Evolutionary conservation across 2,888 invertebrate species (phyloP), one percentile per base, ranked within the genome.

Genomic region (Erebia ligea): DNA sequence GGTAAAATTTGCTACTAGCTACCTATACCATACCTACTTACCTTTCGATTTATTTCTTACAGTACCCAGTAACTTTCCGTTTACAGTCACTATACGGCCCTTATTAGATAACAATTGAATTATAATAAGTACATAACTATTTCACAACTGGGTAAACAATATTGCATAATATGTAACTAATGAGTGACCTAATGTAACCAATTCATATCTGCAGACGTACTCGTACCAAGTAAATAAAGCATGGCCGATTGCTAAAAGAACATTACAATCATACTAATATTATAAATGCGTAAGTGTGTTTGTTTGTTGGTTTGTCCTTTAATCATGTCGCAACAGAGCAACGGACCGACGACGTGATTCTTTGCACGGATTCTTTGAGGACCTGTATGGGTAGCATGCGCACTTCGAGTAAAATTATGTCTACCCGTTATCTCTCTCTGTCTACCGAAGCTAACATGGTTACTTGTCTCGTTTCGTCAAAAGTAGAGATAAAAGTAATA

Each of bases 121-220:
- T 54, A 19, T 19, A 54, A 54, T 54, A n/a, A n/a, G n/a, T n/a
- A 54, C 10, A 3, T 54, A 54, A 54, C 11, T 34, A 54, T 19
- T 54, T 54, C 19, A 54, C 19, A 45, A 42, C 19, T 45, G 42
- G 9, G 61, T 19, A 61, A 61, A 61, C 61, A 61, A 61, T 17
- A 61, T 61, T 61, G 61, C 61, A 19, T 61, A 40, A 9, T 40
- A 42, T 42, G 17, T 13, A 42, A 45, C 42, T 13, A 19, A 42
- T 45, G 34, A 34, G 34, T 34, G 40, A 17, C 42, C 40, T 61
- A 61, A 61, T 62, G 69, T 64, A 17, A 10, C 56, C 19, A 42
- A 45, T 61, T 68, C 6, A 0, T 40, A 40, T 57, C 57, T 13
- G 25, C 17, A 17, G 4, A 13, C 34, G 17, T 15, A 17, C 2